Conservation (phyloP, 1,140 invertebrate genomes). For the Musca domestica region DNA sequence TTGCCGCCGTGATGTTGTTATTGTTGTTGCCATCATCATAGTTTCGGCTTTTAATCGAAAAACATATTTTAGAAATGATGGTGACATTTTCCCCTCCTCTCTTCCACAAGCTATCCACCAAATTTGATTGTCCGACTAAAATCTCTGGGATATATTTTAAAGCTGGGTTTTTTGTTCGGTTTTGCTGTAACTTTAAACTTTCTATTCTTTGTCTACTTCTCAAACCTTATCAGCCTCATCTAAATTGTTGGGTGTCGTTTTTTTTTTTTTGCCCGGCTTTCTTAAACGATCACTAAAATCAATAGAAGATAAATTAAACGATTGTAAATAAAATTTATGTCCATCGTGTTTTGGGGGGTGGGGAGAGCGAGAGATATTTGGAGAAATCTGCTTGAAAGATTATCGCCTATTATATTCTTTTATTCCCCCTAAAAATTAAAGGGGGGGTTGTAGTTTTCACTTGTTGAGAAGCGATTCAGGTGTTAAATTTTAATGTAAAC, state of each 20-base stretch:
- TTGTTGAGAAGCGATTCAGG: too few species aligned
- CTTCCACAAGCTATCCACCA: too few species aligned
- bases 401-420: too few species aligned
- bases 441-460: too few species aligned
- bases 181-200: constrained; percentile 11
- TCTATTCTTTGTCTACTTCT: constrained; percentile 12
- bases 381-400: too few species aligned
- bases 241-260: not conserved
- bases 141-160: not conserved
- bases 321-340: constrained; percentile 18
- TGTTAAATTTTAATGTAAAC: too few species aligned
- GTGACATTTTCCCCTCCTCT: constrained; percentile 10
- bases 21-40: not conserved
- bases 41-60: not conserved
- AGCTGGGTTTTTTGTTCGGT: not conserved
- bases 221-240: not conserved
- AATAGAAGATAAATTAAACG: constrained; percentile 10
- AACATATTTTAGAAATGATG: constrained; percentile 17
- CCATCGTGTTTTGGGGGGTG: not conserved
- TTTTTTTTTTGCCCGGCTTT: not conserved
- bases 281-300: constrained; percentile 17
- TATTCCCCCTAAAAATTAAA: too few species aligned
- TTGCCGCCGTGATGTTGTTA: not conserved
- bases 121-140: too few species aligned
- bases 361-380: too few species aligned